Conservation (phyloP, 2,797 vertebrate genomes). For the Mormyrops attenuatus region DNA sequence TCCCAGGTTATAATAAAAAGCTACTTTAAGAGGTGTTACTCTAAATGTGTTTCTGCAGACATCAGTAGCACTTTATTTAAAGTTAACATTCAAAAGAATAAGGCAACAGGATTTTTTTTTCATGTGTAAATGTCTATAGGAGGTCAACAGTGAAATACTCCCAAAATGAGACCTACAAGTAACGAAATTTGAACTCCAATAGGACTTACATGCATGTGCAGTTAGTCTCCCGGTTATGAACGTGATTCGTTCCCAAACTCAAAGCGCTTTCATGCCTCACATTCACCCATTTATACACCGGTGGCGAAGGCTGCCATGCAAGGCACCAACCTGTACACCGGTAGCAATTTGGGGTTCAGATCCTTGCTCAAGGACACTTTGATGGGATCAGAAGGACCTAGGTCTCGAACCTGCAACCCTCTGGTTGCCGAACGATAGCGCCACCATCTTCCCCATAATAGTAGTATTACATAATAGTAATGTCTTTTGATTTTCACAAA, state of each 20-base stretch:
- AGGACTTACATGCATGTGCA: background rate
- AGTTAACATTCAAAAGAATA: background rate
- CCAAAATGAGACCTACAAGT: background rate
- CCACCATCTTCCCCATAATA: too few relatives aligned
- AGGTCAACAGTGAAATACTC: background rate
- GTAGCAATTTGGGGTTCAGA: too few relatives aligned
- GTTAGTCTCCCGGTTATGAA: background rate
- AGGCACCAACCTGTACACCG: too few relatives aligned
- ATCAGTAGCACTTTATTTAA: background rate
- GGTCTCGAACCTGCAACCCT: too few relatives aligned
- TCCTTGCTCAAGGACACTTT: too few relatives aligned
- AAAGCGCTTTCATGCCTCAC: too few relatives aligned
- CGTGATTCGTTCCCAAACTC: background rate
- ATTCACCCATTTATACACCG: too few relatives aligned
- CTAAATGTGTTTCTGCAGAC: background rate
- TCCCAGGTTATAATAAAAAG: background rate
- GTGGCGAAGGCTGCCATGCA: too few relatives aligned
- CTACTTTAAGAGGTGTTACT: background rate
- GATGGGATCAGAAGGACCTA: too few relatives aligned
- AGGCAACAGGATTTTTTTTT: background rate
- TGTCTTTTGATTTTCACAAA: background rate
- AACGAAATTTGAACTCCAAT: background rate
- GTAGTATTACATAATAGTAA: background rate
- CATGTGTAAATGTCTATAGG: background rate
- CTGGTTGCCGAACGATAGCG: too few relatives aligned